Conservation (phyloP, 2,888 invertebrate species). For the Epirrhoe alternata region DNA sequence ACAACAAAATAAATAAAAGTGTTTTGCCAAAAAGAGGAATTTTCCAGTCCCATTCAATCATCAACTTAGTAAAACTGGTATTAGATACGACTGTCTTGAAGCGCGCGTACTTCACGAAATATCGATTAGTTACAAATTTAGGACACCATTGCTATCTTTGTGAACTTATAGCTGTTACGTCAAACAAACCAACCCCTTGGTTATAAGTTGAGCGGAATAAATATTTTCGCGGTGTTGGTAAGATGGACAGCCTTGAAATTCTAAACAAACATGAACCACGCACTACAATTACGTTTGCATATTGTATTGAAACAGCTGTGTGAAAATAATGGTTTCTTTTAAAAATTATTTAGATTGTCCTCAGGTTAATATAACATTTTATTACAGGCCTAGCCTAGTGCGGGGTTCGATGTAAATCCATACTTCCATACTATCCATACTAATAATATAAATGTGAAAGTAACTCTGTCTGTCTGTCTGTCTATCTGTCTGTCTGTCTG, state of each 20-base stretch:
- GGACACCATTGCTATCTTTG: background rate
- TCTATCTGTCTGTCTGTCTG: too few relatives aligned
- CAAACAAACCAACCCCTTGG: background rate
- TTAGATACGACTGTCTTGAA: background rate
- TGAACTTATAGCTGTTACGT: background rate
- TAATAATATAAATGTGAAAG: too few relatives aligned
- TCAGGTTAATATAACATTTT: too few relatives aligned
- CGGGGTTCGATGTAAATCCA: too few relatives aligned
- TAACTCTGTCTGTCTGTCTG: too few relatives aligned
- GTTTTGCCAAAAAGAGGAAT: background rate
- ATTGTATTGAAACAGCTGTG: conserved; percentile 14
- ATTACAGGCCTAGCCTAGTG: too few relatives aligned
- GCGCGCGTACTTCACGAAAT: background rate
- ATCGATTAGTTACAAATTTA: conserved; percentile 1
- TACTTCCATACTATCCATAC: too few relatives aligned
- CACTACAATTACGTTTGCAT: background rate
- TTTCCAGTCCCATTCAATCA: background rate
- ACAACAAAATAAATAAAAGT: too few relatives aligned
- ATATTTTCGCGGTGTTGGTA: background rate
- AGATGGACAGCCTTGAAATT: conserved; percentile 15
- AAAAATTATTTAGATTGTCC: background rate
- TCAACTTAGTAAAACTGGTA: background rate
- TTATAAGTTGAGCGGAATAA: background rate
- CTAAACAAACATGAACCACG: conserved; percentile 5
- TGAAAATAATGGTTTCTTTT: background rate